A percentile compares a stretch with the other conserved stretches of the same genome.
Evolutionary conservation across 2,113 vertebrate genomes (phyloP).

Genomic region (Gadus chalcogrammus): DNA sequence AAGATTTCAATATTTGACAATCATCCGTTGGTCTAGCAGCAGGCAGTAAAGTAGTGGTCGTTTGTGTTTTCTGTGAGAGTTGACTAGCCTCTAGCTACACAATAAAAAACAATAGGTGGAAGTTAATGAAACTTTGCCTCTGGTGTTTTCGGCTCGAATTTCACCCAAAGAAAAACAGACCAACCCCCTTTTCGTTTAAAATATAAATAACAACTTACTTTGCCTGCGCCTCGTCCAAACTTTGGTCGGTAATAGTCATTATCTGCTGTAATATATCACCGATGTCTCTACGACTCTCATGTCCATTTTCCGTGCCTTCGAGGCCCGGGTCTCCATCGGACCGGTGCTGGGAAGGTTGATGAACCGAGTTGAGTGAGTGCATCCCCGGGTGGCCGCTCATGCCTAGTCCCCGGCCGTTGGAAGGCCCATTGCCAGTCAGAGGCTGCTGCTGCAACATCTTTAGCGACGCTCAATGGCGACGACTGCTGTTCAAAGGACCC

Average conservation of each 20-base stretch:
- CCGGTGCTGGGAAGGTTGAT: constrained; percentile 65
- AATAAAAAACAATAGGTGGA: constrained; percentile 42
- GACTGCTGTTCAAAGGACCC: constrained; percentile 58
- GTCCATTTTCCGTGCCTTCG: constrained; percentile 89
- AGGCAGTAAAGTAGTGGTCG: neutral
- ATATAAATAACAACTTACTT: constrained; percentile 75
- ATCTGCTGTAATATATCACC: constrained; percentile 98
- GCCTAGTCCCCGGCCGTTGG: constrained; percentile 72
- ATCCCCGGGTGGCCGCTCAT: constrained; percentile 72
- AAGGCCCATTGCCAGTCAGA: constrained; percentile 74
- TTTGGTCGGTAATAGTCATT: constrained; percentile 99
- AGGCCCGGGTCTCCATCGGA: constrained; percentile 80
- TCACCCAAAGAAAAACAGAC: constrained; percentile 6
- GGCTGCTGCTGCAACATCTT: constrained; percentile 81
- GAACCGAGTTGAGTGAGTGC: constrained; percentile 69
- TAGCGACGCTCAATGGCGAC: constrained; percentile 69
- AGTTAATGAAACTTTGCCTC: constrained; percentile 64
- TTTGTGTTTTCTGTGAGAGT: too few relatives aligned
- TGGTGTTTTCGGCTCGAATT: constrained; percentile 29
- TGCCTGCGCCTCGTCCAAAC: constrained; percentile 97
- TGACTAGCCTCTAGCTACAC: constrained; percentile 11
- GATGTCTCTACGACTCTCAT: constrained; percentile 87
- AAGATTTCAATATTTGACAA: too few relatives aligned
- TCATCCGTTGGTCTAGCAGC: too few relatives aligned
- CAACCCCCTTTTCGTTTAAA: neutral